phyloP scores from a whole-genome alignment of 2,888 invertebrate species.

The Cantharis rufa region DNA sequence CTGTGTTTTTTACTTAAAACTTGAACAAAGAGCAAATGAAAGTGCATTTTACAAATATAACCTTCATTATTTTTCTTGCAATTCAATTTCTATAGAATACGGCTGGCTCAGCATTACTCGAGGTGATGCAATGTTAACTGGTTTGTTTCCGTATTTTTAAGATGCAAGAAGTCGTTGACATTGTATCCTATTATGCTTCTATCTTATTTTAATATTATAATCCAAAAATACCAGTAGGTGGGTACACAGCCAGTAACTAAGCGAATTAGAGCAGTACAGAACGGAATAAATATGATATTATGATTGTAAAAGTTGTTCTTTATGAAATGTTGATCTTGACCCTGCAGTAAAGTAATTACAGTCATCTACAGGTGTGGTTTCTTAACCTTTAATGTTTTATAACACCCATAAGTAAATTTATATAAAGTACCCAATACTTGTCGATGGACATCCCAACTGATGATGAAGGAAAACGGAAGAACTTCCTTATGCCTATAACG shows the following conservation, averaged over 20 bases:
- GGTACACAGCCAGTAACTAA: background rate
- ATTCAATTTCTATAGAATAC: background rate
- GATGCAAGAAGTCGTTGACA: slow-evolving; percentile 1
- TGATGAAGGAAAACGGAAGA: too few species aligned
- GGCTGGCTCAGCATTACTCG: slow-evolving; percentile 5
- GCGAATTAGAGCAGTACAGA: background rate
- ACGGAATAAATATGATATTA: background rate
- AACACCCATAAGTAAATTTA: background rate
- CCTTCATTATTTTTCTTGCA: slow-evolving; percentile 26
- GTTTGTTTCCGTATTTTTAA: slow-evolving; percentile 18
- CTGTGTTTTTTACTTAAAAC: slow-evolving; percentile 1
- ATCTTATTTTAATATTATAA: too few species aligned
- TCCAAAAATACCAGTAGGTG: background rate
- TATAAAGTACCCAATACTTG: background rate
- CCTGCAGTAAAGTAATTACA: background rate
- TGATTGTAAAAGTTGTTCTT: background rate
- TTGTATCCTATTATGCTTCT: background rate
- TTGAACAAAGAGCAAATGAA: slow-evolving; percentile 31
- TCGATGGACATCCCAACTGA: too few species aligned
- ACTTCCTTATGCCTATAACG: too few species aligned
- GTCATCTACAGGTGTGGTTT: background rate
- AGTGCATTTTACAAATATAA: slow-evolving; percentile 25
- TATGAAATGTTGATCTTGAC: background rate
- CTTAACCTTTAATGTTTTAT: background rate
- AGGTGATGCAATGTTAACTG: slow-evolving; percentile 13